A percentile compares a stretch with the other conserved stretches of the same genome.
Evolutionary conservation across 30 jellyfish, hydroid and myxozoan genomes (phyloP).

Genomic region (Mastigias papua): DNA sequence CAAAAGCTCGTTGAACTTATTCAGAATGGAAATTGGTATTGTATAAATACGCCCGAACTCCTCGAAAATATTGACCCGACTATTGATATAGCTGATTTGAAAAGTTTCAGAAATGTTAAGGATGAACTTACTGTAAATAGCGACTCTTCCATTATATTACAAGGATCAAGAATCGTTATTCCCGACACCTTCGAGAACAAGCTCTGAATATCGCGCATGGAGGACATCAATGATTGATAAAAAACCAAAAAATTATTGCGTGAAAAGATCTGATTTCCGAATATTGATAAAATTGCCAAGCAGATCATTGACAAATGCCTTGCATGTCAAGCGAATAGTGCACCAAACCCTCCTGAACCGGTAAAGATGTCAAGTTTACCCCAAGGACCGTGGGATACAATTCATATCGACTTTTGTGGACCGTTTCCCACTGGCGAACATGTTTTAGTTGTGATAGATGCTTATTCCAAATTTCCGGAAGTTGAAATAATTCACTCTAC

Average conservation of each 20-base stretch:
- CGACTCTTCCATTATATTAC: neutral
- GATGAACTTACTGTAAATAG: constrained; percentile 26
- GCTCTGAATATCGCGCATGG: constrained; percentile 3
- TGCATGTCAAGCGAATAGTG: constrained; percentile 29
- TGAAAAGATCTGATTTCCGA: constrained; percentile 35
- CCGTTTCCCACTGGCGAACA: constrained; percentile 39
- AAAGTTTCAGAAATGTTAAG: constrained; percentile 12
- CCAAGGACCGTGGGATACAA: constrained; percentile 41
- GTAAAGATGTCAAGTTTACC: neutral
- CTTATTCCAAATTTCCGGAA: constrained; percentile 30
- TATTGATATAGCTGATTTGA: constrained; percentile 12
- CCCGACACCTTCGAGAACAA: neutral
- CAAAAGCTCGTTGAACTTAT: constrained; percentile 18
- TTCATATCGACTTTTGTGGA: constrained; percentile 31
- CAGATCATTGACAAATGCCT: constrained; percentile 22
- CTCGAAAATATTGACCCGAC: neutral
- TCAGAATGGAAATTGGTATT: constrained; percentile 5
- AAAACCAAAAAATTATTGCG: constrained; percentile 11
- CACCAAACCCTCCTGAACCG: neutral
- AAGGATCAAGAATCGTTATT: constrained; percentile 5
- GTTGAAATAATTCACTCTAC: constrained; percentile 19
- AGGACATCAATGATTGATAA: constrained; percentile 21
- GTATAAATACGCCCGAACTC: neutral
- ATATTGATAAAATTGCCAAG: constrained; percentile 22
- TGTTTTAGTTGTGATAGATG: constrained; percentile 32